These are phyloP conservation scores for Candidula unifasciata DNA, from an alignment of 2,888 invertebrate species.

Conservation along the genomic window DNA sequence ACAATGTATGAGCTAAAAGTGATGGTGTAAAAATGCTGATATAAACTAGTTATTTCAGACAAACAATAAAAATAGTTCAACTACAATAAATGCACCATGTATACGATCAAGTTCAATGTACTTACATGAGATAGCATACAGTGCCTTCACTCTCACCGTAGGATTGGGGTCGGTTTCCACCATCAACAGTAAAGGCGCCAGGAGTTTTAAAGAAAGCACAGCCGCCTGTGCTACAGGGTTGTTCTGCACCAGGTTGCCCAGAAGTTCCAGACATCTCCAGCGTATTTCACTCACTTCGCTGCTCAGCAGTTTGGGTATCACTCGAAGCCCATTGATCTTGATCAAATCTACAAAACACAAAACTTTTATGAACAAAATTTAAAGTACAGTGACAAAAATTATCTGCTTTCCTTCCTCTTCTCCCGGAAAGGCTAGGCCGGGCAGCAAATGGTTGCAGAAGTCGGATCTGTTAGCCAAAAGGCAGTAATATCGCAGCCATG, in stretches of 20 bases:
- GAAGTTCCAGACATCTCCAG: constrained; percentile 83
- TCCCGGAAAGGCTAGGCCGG: too few species aligned
- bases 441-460: too few species aligned
- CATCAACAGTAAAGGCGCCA: constrained; percentile 83
- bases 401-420: too few species aligned
- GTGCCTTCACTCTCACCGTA: constrained; percentile 83
- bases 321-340: constrained; percentile 88
- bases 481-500: too few species aligned
- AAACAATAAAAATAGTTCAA: too few species aligned
- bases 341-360: constrained; percentile 83
- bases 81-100: too few species aligned
- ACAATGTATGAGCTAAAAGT: too few species aligned
- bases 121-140: constrained; percentile 90
- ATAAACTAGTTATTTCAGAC: too few species aligned
- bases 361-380: not conserved
- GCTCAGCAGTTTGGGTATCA: constrained; percentile 85
- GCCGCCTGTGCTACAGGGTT: constrained; percentile 89
- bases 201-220: constrained; percentile 82
- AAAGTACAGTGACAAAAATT: not conserved
- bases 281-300: constrained; percentile 83
- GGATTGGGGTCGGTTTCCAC: constrained; percentile 82
- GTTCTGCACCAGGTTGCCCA: constrained; percentile 90
- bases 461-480: too few species aligned
- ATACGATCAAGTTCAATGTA: not conserved
- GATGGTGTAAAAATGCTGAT: too few species aligned